A percentile compares a stretch with the other conserved stretches of the same genome.
Conservation (phyloP, 1,140 invertebrate genomes). For the Thalassaphorura encarpata region DNA sequence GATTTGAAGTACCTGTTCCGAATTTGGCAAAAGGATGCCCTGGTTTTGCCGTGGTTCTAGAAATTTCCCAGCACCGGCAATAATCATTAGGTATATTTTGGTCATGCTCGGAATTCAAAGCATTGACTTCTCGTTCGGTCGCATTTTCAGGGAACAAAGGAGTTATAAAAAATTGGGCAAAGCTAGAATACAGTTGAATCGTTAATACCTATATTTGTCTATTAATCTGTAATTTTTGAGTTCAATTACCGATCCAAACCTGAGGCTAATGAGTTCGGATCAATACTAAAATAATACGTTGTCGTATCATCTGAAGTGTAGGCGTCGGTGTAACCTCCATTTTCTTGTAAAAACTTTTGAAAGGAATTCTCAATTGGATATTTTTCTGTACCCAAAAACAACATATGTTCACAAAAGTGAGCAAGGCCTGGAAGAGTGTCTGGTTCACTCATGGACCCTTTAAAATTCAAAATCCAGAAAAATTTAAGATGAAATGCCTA, state of each 20-base stretch:
- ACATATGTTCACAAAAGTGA: constrained; percentile 93
- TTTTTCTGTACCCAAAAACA: constrained; percentile 76
- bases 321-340: constrained; percentile 49
- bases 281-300: constrained; percentile 42
- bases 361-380: constrained; percentile 79
- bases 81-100: constrained; percentile 42
- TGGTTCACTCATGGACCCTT: constrained; percentile 48
- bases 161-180: constrained; percentile 47
- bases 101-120: constrained; percentile 15
- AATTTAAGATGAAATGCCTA: not conserved
- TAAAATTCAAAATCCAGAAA: not conserved
- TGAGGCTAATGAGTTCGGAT: constrained; percentile 37
- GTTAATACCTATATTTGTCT: not conserved
- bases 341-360: constrained; percentile 51
- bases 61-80: constrained; percentile 70
- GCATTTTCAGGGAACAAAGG: constrained; percentile 39
- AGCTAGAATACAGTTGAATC: constrained; percentile 35
- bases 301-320: constrained; percentile 45
- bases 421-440: constrained; percentile 71
- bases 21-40: constrained; percentile 83
- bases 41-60: constrained; percentile 66
- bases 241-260: constrained; percentile 35
- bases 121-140: constrained; percentile 11
- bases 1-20: constrained; percentile 57
- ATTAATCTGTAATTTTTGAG: no score